Percentiles rank a stretch among this genome's conserved stretches.
These are phyloP conservation scores for Limonius californicus DNA, from an alignment of 1,140 invertebrate species.

Conservation along the genomic window DNA sequence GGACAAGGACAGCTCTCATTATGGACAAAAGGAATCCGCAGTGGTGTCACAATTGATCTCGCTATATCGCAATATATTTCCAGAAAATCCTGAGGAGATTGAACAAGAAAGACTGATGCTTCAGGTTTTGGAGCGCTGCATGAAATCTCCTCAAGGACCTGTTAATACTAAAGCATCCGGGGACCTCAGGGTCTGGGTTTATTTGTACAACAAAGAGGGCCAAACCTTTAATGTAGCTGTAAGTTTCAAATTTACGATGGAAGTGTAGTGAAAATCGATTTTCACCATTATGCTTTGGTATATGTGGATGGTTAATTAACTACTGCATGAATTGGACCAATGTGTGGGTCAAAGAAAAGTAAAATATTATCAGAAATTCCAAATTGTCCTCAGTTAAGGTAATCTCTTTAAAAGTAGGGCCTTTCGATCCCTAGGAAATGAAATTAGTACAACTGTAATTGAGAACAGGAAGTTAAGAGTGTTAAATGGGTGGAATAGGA, in stretches of 20 bases:
- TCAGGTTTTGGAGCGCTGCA: constrained; percentile 63
- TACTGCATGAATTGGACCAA: no score
- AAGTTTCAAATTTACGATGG: constrained; percentile 37
- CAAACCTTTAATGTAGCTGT: constrained; percentile 62
- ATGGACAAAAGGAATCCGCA: constrained; percentile 15
- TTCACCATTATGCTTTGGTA: no score
- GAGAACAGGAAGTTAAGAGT: no score
- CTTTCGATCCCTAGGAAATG: no score
- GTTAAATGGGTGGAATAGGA: no score
- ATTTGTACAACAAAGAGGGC: constrained; percentile 55
- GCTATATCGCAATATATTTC: constrained; percentile 58
- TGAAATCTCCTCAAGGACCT: constrained; percentile 38
- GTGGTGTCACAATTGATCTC: constrained; percentile 28
- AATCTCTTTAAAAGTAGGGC: no score
- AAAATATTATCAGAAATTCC: no score
- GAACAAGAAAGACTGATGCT: constrained; percentile 68
- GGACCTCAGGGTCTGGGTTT: constrained; percentile 78
- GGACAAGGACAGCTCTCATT: constrained; percentile 28
- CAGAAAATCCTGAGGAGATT: constrained; percentile 55
- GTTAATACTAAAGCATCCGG: constrained; percentile 64
- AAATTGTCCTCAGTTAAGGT: no score
- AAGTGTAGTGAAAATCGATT: no score
- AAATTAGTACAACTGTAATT: no score
- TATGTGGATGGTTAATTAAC: no score
- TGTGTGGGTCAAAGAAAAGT: no score